Evolutionary conservation across 2,797 vertebrate species (phyloP).

Genomic region (Lithobates pipiens): DNA sequence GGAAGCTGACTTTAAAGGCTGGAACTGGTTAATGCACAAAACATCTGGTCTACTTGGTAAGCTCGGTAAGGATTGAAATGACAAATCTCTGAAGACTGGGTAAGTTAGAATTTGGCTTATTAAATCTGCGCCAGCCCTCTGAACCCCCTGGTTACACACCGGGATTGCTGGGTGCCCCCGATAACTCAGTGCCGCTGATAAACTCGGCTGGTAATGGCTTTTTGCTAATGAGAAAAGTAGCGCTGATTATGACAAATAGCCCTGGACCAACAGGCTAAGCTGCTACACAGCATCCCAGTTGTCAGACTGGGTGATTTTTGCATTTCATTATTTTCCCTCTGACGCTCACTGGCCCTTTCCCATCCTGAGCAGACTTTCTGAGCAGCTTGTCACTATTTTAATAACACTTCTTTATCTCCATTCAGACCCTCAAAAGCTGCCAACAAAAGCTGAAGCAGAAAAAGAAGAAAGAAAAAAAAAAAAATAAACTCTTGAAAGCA

Average conservation of each 20-base stretch:
- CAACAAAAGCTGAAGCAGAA: conserved; percentile 72
- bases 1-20: not conserved
- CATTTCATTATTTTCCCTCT: conserved; percentile 88
- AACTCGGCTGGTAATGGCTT: conserved; percentile 94
- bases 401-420: conserved; percentile 85
- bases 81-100: conserved; percentile 76
- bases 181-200: conserved; percentile 90
- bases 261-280: conserved; percentile 95
- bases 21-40: conserved; percentile 17
- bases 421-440: conserved; percentile 72
- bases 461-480: not conserved
- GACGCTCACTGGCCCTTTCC: conserved; percentile 77
- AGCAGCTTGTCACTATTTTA: conserved; percentile 80
- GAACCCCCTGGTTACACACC: conserved; percentile 75
- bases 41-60: conserved; percentile 65
- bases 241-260: conserved; percentile 96
- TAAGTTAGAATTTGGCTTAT: conserved; percentile 78
- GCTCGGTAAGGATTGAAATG: conserved; percentile 71
- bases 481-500: conserved; percentile 59
- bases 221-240: conserved; percentile 96
- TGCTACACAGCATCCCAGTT: conserved; percentile 89
- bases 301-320: conserved; percentile 85
- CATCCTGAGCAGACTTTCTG: conserved; percentile 73
- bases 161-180: conserved; percentile 83
- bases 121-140: conserved; percentile 75